Evolutionary conservation across 2,797 vertebrate species (phyloP), one percentile per base, ranked within the genome.

Genomic region (Lutjanus argentimaculatus): DNA sequence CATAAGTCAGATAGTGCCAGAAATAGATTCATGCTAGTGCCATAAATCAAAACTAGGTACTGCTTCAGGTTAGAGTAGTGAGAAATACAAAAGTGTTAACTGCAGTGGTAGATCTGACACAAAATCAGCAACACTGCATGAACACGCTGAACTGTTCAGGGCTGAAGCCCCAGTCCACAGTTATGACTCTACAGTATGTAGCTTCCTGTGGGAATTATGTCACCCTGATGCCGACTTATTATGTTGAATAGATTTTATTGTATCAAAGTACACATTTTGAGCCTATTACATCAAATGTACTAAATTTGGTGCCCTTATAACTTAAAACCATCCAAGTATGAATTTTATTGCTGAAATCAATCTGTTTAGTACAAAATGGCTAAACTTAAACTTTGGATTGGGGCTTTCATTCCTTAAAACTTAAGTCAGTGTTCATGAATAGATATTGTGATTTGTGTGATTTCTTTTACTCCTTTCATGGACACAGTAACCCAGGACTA

Each of bases 1-100:
- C 73, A 30, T 40, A 17, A 75, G 79, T 79, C 80, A 66, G 88
- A 80, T 48, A 53, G 74, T 81, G 70, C 70, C 66, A 74, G 78
- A 69, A 45, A 73, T 84, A 68, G 82, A 77, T 65, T 66, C 65
- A 67, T 66, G 57, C 65, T 42, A 58, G 80, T 70, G 82, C 62
- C 61, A 49, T 21, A 67, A 53, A 75, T 69, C 43, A 65, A 58
- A 74, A 74, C 52, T 17, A 76, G 58, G 48, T 61, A 10, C 55
- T 64, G 66, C 62, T 30, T 79, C 42, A 69, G 72, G 76, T 68
- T 57, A 76, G n/a, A 84, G 45, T 52, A 66, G 68, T 19, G 51
- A 67, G 70, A 67, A 42, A 57, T 42, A 36, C 61, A 8, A 71
- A 73, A 40, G 21, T 53, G 4, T 56, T 53, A 58, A 58, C 46